phyloP scores from a whole-genome alignment of 2,113 vertebrate species.

The Salvator merianae region DNA sequence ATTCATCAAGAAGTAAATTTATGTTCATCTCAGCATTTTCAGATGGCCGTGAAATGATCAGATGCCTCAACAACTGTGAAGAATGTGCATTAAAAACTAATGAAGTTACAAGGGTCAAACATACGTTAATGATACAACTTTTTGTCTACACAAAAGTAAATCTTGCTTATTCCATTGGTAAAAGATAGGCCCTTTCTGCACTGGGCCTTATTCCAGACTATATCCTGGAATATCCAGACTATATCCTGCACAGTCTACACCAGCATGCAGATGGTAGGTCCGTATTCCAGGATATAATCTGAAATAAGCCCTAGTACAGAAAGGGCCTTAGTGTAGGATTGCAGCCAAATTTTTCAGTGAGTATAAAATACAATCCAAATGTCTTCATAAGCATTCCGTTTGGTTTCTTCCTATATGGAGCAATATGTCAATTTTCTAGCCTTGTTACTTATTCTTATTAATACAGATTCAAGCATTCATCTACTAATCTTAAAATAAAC shows the following conservation, averaged over 20 bases:
- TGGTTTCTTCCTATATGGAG: not conserved
- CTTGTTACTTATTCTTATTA: fast-evolving
- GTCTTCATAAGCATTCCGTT: not conserved
- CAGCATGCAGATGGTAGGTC: no score
- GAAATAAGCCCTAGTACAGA: no score
- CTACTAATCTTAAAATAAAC: not conserved
- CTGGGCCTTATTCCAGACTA: no score
- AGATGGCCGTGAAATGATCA: not conserved
- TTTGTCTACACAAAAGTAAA: not conserved
- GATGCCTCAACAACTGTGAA: not conserved
- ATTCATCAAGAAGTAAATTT: not conserved
- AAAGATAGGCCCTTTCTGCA: no score
- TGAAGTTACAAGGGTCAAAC: not conserved
- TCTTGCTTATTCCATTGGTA: not conserved
- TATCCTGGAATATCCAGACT: no score
- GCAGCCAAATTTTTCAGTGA: no score
- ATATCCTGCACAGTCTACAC: not conserved
- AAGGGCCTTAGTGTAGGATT: no score
- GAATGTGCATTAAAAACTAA: slow-evolving; percentile 31
- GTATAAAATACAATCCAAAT: not conserved
- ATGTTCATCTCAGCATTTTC: slow-evolving; percentile 28
- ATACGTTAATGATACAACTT: not conserved
- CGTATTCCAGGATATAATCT: no score
- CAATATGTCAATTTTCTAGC: not conserved
- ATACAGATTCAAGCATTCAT: fast-evolving